Base-by-base conservation (phyloP, 1,140 invertebrate species). In the Drosophila orosa region DNA sequence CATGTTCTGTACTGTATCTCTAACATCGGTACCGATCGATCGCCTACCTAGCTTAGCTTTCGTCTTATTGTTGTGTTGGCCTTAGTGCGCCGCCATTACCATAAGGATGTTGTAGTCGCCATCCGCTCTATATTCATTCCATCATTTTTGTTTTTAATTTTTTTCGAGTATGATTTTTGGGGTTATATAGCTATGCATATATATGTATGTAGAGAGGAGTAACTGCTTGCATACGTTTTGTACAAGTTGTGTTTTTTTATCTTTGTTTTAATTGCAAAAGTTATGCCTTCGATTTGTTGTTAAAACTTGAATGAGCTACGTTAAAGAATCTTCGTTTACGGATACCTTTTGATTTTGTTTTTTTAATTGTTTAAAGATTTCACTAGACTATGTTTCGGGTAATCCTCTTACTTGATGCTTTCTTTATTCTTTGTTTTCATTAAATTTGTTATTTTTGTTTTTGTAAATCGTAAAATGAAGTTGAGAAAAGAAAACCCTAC, bases 281-380 rank as follows among this genome's bases (percentile, higher is more conserved):
- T 80, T 73, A 79, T 62, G 63, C 67, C 65, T 65, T 48, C 63
- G 68, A 77, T 69, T 75, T 76, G 60, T 75, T 76, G 52, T 75
- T 89, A 84, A 89, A 89, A 89, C 76, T 89, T 80, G 77, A 89
- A 89, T 89, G 84, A 89, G 68, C 85, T 87, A 87, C 84, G 68
- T 63, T 72, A 78, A 77, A 62, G 52, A 78, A 72, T 59, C 66
- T 42, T 75, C 35, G 56, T 69, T 42, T 33, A 44, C 58, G 74
- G 58, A 61, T 77, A 73, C 62, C 39, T 77, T 87, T 84, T 77
- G 71, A 79, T 74, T 84, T 76, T n/a, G 50, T 35, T 54, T 42
- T 50, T 54, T 54, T 10, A 63, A 60, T 44, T 82, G 33, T 75
- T 77, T 75, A 71, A 69, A 62, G 63, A 65, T 67, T 83, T 83